Evolutionary conservation across 2,888 invertebrate species (phyloP).

Genomic region (Tetragnatha montana): DNA sequence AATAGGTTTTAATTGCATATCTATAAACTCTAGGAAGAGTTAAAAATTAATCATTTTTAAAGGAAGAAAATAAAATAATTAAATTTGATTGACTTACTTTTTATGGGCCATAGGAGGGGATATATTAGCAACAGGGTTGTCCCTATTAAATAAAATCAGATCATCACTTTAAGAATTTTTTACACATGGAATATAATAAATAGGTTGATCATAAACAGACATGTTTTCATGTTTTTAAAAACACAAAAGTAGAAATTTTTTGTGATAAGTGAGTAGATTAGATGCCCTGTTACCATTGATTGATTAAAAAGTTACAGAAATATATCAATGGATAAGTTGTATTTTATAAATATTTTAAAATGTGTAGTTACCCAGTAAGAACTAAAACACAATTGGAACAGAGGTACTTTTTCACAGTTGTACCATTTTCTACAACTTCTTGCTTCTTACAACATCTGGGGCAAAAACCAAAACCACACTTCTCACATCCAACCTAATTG

Average conservation of each 20-base stretch:
- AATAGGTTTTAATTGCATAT: neutral
- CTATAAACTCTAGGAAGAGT: neutral
- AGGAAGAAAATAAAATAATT: neutral
- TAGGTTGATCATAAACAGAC: neutral
- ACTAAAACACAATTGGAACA: conserved; percentile 47
- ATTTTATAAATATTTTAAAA: neutral
- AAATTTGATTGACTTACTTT: conserved; percentile 28
- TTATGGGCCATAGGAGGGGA: conserved; percentile 66
- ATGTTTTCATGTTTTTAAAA: neutral
- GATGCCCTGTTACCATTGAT: no score
- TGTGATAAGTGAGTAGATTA: neutral
- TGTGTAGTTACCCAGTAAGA: conserved; percentile 23
- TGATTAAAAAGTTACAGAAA: neutral
- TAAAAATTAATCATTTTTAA: neutral
- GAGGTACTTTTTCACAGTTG: conserved; percentile 20
- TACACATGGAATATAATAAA: neutral
- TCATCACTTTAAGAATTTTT: neutral
- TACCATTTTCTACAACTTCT: conserved; percentile 39
- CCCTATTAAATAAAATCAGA: neutral
- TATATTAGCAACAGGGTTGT: neutral
- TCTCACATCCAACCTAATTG: conserved; percentile 57
- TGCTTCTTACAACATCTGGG: conserved; percentile 59
- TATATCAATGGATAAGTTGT: neutral
- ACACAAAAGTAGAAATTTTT: neutral
- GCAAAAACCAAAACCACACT: conserved; percentile 68